Evolutionary conservation across 2,888 invertebrate species (phyloP), one percentile per base, ranked within the genome.

Genomic region (Cistogaster globosa): DNA sequence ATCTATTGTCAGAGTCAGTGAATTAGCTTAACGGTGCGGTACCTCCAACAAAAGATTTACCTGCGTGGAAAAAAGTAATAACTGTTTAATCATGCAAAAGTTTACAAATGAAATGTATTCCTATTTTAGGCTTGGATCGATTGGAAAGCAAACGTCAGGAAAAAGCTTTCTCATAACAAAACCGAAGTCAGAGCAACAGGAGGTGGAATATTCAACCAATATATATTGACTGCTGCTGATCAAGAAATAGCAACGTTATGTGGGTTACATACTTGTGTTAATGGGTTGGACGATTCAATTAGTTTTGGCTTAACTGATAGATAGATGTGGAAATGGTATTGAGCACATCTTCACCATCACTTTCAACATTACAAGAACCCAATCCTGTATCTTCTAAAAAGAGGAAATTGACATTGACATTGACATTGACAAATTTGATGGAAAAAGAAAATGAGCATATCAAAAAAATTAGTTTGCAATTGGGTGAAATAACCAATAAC

Each of bases 1-100:
- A 88, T 8, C 87, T 88, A 14, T 89, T 89, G 89, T 85, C 86
- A 55, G 76, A 88, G 65, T n/a, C n/a, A n/a, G n/a, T n/a, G n/a
- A n/a, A n/a, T n/a, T n/a, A n/a, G n/a, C n/a, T n/a, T n/a, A n/a
- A n/a, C n/a, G n/a, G n/a, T n/a, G n/a, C n/a, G n/a, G n/a, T n/a
- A n/a, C n/a, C n/a, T n/a, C n/a, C n/a, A n/a, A n/a, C n/a, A n/a
- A n/a, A n/a, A n/a, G n/a, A n/a, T n/a, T n/a, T n/a, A n/a, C n/a
- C n/a, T n/a, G n/a, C n/a, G n/a, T 89, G 89, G 89, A 89, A 89
- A 32, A 84, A 89, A 36, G 89, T 89, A 71, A 55, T 42, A 6
- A 32, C 2, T 36, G 7, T 5, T 26, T 42, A 63, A 2, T 42
- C 42, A 38, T 63, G 42, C 20, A 63, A 18, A 6, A 42, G 18